These are phyloP conservation scores for Cerceris ruficornis DNA, from an alignment of 2,888 invertebrate genomes.

Conservation along the genomic window DNA sequence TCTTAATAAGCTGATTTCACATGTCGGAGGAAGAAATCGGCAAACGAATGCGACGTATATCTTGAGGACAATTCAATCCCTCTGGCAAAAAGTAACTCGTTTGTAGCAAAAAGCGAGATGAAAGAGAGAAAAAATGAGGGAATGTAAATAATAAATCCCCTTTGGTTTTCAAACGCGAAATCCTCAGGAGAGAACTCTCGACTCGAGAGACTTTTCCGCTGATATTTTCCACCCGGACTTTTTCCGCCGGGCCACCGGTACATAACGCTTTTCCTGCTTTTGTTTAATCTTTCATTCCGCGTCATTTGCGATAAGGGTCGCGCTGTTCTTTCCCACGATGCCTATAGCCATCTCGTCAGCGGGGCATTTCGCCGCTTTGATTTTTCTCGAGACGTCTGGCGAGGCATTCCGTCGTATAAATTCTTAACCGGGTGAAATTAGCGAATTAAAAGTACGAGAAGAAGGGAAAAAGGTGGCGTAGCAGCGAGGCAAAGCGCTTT, in stretches of 20 bases:
- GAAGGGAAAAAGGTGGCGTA: conserved; percentile 45
- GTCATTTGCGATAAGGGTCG: conserved; percentile 78
- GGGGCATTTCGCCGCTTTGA: conserved; percentile 76
- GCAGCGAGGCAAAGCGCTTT: conserved; percentile 22
- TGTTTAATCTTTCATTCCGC: conserved; percentile 81
- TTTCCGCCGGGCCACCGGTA: conserved; percentile 38
- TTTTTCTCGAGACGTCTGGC: conserved; percentile 78
- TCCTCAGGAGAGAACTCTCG: background rate
- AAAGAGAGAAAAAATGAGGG: too few relatives aligned
- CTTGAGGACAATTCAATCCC: too few relatives aligned
- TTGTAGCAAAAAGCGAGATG: too few relatives aligned
- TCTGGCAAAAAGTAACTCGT: too few relatives aligned
- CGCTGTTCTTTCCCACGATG: conserved; percentile 50
- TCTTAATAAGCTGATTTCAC: background rate
- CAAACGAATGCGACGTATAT: too few relatives aligned
- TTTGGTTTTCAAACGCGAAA: background rate
- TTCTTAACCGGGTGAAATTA: conserved; percentile 81
- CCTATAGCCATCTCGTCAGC: conserved; percentile 11
- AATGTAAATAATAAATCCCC: background rate
- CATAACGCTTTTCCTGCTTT: conserved; percentile 65
- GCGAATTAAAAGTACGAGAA: conserved; percentile 79
- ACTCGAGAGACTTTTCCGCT: background rate
- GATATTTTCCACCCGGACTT: conserved; percentile 5
- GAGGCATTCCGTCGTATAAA: conserved; percentile 78
- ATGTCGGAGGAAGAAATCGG: background rate